A percentile compares a stretch with the other conserved stretches of the same genome.
Evolutionary conservation across 2,888 invertebrate genomes (phyloP).

Genomic region (Aspidapion aeneum): DNA sequence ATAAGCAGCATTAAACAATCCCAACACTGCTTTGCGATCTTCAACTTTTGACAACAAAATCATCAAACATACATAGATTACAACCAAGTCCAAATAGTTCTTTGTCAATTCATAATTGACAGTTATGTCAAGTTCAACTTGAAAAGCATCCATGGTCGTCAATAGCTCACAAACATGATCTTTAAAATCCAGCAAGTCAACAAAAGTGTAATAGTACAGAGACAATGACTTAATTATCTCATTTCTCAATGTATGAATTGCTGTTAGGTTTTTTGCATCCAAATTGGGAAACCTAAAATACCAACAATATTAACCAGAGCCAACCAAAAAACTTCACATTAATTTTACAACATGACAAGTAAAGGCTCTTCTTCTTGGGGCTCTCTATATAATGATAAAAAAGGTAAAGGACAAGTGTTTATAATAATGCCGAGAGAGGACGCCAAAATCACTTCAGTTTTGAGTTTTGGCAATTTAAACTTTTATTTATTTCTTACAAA

Average conservation of each 20-base stretch:
- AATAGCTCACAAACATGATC: conserved; percentile 88
- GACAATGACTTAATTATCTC: conserved; percentile 97
- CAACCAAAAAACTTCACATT: no score
- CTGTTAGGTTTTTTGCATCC: conserved; percentile 86
- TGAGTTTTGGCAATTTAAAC: no score
- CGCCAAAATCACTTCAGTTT: no score
- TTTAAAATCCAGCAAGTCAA: conserved; percentile 96
- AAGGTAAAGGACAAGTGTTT: no score
- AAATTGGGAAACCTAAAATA: conserved; percentile 76
- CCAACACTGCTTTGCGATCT: conserved; percentile 95
- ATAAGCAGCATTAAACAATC: conserved; percentile 96
- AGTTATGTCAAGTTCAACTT: conserved; percentile 91
- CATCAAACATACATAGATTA: conserved; percentile 94
- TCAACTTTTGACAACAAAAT: conserved; percentile 96
- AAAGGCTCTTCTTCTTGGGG: no score
- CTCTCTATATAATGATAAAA: no score
- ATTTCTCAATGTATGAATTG: conserved; percentile 80
- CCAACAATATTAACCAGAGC: no score
- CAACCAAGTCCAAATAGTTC: conserved; percentile 91
- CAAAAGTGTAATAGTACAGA: conserved; percentile 98
- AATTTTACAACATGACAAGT: no score
- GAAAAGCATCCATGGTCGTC: conserved; percentile 96
- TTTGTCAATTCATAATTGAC: conserved; percentile 95
- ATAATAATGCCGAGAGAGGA: no score
- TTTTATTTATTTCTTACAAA: no score